phyloP scores from a whole-genome alignment of 1,140 invertebrate genomes.

The Drusus annulatus region DNA sequence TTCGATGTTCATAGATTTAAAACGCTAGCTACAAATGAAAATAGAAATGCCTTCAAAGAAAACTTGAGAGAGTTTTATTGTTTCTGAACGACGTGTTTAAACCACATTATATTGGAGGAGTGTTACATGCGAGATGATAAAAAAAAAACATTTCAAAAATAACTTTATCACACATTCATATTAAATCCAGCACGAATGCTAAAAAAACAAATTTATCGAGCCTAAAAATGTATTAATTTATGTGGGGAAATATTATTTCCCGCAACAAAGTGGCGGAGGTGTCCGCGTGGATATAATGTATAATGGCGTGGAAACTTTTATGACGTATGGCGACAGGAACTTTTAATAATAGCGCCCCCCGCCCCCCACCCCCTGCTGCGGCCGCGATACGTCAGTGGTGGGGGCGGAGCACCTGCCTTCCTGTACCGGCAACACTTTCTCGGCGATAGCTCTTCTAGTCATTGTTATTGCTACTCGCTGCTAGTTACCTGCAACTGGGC shows the following conservation, averaged over 20 bases:
- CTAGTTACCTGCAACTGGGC: neutral
- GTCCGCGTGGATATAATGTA: neutral
- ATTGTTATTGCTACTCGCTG: neutral
- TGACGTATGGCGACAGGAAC: constrained; percentile 60
- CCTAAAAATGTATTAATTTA: neutral
- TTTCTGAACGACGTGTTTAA: no score
- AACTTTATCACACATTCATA: no score
- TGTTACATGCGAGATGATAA: no score
- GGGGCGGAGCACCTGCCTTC: neutral
- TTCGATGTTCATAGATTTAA: no score
- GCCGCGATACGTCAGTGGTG: constrained; percentile 8
- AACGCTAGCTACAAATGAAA: no score
- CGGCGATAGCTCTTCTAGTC: neutral
- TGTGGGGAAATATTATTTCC: neutral
- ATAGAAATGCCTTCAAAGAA: no score
- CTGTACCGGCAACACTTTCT: neutral
- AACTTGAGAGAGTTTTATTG: no score
- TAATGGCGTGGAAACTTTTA: constrained; percentile 53
- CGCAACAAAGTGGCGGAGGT: constrained; percentile 10
- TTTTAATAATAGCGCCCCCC: constrained; percentile 59
- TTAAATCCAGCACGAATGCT: no score
- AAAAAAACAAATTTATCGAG: no score
- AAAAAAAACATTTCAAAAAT: no score
- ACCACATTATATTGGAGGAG: no score
- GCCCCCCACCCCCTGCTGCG: constrained; percentile 32